Base-by-base conservation (phyloP, 64 coral and sea anemone species). In the Montipora efflorescens region DNA sequence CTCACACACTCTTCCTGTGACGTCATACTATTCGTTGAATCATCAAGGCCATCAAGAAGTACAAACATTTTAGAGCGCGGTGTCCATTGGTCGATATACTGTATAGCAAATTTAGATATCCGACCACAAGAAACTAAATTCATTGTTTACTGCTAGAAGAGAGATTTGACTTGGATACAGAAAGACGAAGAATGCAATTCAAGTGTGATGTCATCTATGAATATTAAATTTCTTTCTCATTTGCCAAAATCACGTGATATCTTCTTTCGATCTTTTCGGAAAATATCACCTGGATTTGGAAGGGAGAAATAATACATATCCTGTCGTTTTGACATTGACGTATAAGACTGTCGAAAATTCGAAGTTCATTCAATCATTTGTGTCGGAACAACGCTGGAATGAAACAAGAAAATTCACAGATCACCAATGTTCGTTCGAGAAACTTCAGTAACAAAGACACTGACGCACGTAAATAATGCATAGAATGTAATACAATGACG, bases 1-100 rank as follows among this genome's bases (percentile, higher is more conserved):
- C 90, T 97, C 95, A 94, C 89, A 94, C 87, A 92, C 76, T 79
- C 93, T 92, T 94, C 90, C 89, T 91, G 88, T 97, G 92, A 97
- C 96, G 96, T 97, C 96, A 97, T 82, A 79, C 55, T 13, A 69
- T 48, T 61, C 66, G 18, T 44, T 66, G 52, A 82, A 82, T 82
- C 80, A 43, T 62, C 5, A 50, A 86, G 45, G 11, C 64, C 80
- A 43, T 62, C 5, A 50, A 86, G 45, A 57, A 48, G 47, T 19
- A 69, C 67, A 86, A 70, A 86, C 13, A 86, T 36, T 36, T 36
- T 36, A 84, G 47, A 64, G 82, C 66, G 82, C 18, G 82, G 62
- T 64, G 66, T n/a, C 16, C 47, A 12, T 14, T 14, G 45, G 62
- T 48, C 19, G 82, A 72, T 71, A 50, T 71, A 57, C 11, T 57